Conservation (phyloP, 2,113 vertebrate species). For the Siphamia tubifer region DNA sequence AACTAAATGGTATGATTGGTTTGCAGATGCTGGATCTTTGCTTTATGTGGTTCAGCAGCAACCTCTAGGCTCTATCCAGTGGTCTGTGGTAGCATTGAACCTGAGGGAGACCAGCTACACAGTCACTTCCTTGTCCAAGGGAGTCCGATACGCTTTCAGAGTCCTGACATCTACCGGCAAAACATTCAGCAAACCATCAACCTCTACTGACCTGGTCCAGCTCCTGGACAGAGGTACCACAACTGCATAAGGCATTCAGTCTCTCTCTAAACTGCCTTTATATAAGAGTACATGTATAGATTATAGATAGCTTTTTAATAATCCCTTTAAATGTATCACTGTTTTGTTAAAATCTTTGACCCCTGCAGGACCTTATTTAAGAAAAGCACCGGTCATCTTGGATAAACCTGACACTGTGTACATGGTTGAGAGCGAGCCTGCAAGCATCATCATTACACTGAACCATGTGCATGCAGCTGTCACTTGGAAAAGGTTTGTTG, state of each 20-base stretch:
- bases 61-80: slow-evolving; percentile 88
- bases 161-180: slow-evolving; percentile 87
- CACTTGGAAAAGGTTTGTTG: slow-evolving; percentile 88
- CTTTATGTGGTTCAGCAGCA: slow-evolving; percentile 92
- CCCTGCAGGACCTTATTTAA: slow-evolving; percentile 84
- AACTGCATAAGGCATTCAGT: background rate
- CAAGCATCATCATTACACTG: slow-evolving; percentile 85
- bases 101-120: slow-evolving; percentile 84
- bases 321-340: background rate
- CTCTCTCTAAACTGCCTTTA: background rate
- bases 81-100: slow-evolving; percentile 83
- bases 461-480: slow-evolving; percentile 91
- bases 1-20: background rate
- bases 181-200: slow-evolving; percentile 89
- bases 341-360: background rate
- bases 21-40: slow-evolving; percentile 82
- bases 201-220: slow-evolving; percentile 82
- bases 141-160: slow-evolving; percentile 88
- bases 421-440: slow-evolving; percentile 88
- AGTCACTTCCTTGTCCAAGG: slow-evolving; percentile 84
- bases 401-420: slow-evolving; percentile 90
- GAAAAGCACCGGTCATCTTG: slow-evolving; percentile 85
- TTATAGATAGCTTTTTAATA: background rate
- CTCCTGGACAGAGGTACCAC: slow-evolving; percentile 86
- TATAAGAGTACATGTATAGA: background rate